Evolutionary conservation across 2,113 vertebrate genomes (phyloP).

Genomic region (Willisornis vidua): DNA sequence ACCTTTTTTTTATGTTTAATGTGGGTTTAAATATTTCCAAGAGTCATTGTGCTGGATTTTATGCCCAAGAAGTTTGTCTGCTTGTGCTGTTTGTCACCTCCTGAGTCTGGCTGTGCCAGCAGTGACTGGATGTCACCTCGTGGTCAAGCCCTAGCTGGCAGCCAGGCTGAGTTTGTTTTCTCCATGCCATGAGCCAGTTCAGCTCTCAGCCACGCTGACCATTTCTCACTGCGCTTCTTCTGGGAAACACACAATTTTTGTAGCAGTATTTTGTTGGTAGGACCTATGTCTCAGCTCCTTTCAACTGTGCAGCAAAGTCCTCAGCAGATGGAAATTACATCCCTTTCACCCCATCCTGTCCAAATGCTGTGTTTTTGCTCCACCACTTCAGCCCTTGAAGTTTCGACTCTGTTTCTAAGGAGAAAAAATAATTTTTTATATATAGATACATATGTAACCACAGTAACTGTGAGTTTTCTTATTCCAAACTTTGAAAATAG

Average conservation of each 20-base stretch:
- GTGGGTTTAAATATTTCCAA: background rate
- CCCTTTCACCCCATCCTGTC: background rate
- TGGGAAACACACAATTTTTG: background rate
- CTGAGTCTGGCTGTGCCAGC: background rate
- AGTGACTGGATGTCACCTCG: background rate
- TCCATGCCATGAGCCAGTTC: fast-evolving
- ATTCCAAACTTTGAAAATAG: background rate
- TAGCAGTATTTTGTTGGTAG: background rate
- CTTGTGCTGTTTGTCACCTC: background rate
- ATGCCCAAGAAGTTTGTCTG: background rate
- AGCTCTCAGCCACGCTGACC: background rate
- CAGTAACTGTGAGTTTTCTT: background rate
- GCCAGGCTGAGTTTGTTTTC: background rate
- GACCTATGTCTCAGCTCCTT: background rate
- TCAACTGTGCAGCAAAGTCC: background rate
- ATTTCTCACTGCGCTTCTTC: background rate
- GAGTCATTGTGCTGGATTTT: background rate
- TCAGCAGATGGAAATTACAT: background rate
- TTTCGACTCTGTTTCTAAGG: background rate
- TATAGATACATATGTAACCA: background rate
- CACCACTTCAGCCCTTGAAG: background rate
- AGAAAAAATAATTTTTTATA: background rate
- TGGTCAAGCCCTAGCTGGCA: background rate
- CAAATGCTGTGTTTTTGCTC: background rate
- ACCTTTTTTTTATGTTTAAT: background rate